These are phyloP conservation scores for Rhinichthys klamathensis DNA, from an alignment of 2,113 vertebrate species.

Conservation along the genomic window DNA sequence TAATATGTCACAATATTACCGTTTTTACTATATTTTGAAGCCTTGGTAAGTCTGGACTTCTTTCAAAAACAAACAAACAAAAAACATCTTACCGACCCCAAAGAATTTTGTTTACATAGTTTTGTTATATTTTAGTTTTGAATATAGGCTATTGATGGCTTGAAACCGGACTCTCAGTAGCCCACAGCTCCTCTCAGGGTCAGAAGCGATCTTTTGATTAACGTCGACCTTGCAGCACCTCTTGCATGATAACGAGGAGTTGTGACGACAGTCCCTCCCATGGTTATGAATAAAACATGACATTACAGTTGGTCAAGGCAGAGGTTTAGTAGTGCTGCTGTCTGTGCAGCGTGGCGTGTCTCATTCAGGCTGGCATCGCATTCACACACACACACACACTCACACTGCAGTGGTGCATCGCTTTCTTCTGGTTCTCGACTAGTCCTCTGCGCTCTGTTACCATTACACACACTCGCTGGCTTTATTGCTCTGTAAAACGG, in stretches of 20 bases:
- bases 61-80: too few relatives aligned
- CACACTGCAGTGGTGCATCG: neutral
- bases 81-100: too few relatives aligned
- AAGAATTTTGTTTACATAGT: too few relatives aligned
- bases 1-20: too few relatives aligned
- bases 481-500: neutral
- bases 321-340: conserved; percentile 45
- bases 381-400: too few relatives aligned
- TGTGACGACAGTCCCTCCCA: conserved; percentile 63
- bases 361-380: neutral
- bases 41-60: too few relatives aligned
- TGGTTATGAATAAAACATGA: conserved; percentile 72
- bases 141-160: too few relatives aligned
- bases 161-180: too few relatives aligned
- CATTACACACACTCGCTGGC: neutral
- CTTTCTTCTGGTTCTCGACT: neutral
- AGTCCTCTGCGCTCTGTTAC: neutral
- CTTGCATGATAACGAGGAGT: conserved; percentile 71
- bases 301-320: conserved; percentile 17
- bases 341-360: conserved; percentile 43
- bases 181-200: too few relatives aligned
- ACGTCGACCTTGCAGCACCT: conserved; percentile 62
- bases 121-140: too few relatives aligned
- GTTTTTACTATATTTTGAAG: too few relatives aligned
- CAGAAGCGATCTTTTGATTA: conserved; percentile 64